These are phyloP conservation scores for Gopherus evgoodei DNA, from an alignment of 2,113 vertebrate genomes.

Conservation along the genomic window DNA sequence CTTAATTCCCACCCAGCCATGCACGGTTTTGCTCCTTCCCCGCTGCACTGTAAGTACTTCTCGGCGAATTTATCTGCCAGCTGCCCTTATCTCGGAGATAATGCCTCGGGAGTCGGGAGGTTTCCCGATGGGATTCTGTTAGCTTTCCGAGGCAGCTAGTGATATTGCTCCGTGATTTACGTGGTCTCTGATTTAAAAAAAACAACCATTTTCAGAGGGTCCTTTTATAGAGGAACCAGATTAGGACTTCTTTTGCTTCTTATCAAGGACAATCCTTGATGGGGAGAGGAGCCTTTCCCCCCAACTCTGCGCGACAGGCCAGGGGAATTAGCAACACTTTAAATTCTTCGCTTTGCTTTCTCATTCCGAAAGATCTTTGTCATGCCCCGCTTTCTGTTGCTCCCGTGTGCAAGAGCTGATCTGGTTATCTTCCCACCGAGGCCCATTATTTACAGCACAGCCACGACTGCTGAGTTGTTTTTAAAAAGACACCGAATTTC, in stretches of 20 bases:
- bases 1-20: conserved; percentile 20
- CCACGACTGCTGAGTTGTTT: too few relatives aligned
- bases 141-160: conserved; percentile 64
- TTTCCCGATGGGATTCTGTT: conserved; percentile 36
- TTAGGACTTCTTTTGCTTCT: background rate
- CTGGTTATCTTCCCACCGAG: background rate
- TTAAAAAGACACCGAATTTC: background rate
- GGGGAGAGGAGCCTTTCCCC: background rate
- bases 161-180: conserved; percentile 71
- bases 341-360: background rate
- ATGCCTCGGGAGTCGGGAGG: background rate
- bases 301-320: too few relatives aligned
- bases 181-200: conserved; percentile 66
- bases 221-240: background rate
- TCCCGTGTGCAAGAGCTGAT: background rate
- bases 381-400: background rate
- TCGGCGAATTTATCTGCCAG: background rate
- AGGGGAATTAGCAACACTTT: background rate
- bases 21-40: background rate
- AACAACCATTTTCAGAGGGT: background rate
- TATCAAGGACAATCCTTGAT: background rate
- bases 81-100: background rate
- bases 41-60: conserved; percentile 60
- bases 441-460: background rate
- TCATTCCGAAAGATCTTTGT: background rate